Conservation (phyloP, 2,797 vertebrate genomes). For the Poecile montanus region DNA sequence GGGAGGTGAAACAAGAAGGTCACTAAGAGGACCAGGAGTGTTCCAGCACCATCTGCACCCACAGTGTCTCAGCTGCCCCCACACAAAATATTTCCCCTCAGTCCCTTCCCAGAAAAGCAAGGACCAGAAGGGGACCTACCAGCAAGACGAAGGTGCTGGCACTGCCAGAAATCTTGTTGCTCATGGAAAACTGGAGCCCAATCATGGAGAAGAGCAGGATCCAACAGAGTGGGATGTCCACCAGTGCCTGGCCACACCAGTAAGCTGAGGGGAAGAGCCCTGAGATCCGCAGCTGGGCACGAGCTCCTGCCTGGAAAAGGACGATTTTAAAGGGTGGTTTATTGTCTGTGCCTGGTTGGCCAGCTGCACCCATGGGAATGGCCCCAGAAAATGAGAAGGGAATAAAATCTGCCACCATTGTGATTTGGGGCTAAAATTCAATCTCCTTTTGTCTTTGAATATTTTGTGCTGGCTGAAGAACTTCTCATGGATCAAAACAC, state of each 20-base stretch:
- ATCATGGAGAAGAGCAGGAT: conserved; percentile 51
- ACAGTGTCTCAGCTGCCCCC: neutral
- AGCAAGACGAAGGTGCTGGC: neutral
- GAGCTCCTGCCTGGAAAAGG: conserved; percentile 81
- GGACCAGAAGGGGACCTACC: neutral
- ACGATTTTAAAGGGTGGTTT: neutral
- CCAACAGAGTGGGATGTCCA: conserved; percentile 85
- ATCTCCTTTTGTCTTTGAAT: neutral
- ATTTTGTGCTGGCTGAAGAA: neutral
- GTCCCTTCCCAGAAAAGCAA: neutral
- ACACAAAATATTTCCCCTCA: neutral
- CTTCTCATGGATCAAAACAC: neutral
- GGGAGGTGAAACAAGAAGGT: neutral
- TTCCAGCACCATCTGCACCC: neutral
- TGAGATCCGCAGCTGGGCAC: conserved; percentile 83
- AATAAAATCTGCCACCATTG: neutral
- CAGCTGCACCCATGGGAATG: neutral
- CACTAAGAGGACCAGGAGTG: neutral
- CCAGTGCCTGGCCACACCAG: conserved; percentile 90
- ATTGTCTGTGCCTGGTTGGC: neutral
- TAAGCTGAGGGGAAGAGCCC: conserved; percentile 91
- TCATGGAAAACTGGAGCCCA: neutral
- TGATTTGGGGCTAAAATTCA: accelerated
- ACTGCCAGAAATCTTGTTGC: accelerated
- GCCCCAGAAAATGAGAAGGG: neutral